A percentile compares a stretch with the other conserved stretches of the same genome.
phyloP scores from a whole-genome alignment of 2,113 vertebrate genomes.

The Myrmophylax atrothorax region DNA sequence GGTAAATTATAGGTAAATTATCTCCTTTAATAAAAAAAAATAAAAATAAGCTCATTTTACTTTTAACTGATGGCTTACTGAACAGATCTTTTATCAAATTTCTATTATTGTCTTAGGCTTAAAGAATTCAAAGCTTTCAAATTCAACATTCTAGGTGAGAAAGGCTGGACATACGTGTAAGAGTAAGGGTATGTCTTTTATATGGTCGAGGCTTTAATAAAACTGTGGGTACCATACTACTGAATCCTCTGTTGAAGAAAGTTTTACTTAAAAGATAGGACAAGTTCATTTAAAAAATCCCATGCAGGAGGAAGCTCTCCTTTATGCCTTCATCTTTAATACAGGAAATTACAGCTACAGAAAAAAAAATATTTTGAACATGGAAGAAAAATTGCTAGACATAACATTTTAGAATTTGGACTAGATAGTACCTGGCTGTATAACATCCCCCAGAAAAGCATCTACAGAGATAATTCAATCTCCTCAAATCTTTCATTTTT shows the following conservation, averaged over 20 bases:
- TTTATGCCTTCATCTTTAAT: background rate
- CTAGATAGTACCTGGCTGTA: background rate
- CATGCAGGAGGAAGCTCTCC: background rate
- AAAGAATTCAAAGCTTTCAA: background rate
- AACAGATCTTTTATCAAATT: background rate
- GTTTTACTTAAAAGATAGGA: background rate
- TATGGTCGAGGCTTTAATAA: background rate
- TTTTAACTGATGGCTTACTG: background rate
- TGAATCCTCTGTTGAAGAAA: background rate
- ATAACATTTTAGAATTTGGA: background rate
- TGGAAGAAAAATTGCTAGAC: background rate
- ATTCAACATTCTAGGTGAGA: background rate
- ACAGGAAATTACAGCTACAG: background rate
- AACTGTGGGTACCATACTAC: background rate
- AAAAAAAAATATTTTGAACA: background rate
- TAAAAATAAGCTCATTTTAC: background rate
- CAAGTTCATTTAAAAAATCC: background rate
- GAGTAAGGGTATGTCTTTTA: background rate
- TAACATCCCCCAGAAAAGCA: background rate
- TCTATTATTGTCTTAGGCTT: background rate
- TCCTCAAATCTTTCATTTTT: background rate
- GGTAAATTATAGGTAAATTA: background rate
- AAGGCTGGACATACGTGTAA: background rate
- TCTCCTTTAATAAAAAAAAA: background rate
- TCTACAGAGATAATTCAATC: background rate